phyloP scores from a whole-genome alignment of 2,888 invertebrate species.

The Cerastis rubricosa region DNA sequence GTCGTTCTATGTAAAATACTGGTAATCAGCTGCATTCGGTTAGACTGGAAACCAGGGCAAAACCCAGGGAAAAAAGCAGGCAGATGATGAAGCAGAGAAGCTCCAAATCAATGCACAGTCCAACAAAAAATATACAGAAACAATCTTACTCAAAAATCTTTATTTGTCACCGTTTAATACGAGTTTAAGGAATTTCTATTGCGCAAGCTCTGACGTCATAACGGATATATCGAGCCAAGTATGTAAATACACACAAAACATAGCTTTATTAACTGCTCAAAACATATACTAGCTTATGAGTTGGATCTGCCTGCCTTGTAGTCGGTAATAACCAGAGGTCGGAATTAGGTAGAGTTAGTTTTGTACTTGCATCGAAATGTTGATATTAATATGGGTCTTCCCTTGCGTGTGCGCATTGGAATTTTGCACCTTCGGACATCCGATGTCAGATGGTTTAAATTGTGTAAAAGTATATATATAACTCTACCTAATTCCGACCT shows the following conservation, averaged over 20 bases:
- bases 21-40: neutral
- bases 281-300: neutral
- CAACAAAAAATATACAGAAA: neutral
- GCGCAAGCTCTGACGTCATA: slow-evolving; percentile 33
- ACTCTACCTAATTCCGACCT: too few relatives aligned
- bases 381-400: too few relatives aligned
- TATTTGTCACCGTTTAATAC: slow-evolving; percentile 14
- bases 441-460: too few relatives aligned
- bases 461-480: too few relatives aligned
- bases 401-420: too few relatives aligned
- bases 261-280: slow-evolving; percentile 10
- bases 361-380: too few relatives aligned
- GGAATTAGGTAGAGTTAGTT: too few relatives aligned
- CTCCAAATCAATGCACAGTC: neutral
- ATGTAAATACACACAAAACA: slow-evolving; percentile 20
- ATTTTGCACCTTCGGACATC: too few relatives aligned
- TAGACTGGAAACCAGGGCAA: neutral
- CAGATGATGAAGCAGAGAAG: neutral
- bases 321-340: neutral
- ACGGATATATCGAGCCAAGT: slow-evolving; percentile 21
- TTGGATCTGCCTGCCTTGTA: neutral
- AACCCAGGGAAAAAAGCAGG: neutral
- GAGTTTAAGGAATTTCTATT: slow-evolving; percentile 17
- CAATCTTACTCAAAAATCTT: slow-evolving; percentile 5
- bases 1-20: neutral